These are phyloP conservation scores for Parascotia fuliginaria DNA, from an alignment of 2,888 invertebrate species.

Conservation along the genomic window DNA sequence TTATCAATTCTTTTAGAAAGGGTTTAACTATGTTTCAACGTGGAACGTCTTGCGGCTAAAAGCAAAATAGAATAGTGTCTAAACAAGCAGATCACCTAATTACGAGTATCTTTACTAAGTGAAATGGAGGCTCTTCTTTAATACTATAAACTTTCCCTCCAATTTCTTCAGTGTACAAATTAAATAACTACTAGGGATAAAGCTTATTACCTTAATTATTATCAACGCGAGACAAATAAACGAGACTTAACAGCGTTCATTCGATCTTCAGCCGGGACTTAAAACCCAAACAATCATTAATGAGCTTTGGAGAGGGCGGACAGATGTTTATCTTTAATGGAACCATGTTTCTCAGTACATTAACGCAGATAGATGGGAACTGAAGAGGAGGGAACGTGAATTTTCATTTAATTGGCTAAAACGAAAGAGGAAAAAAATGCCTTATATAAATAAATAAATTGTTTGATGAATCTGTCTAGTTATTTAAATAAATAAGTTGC, in stretches of 20 bases:
- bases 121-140: too few species aligned
- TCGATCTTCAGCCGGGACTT: not conserved
- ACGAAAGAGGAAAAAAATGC: not conserved
- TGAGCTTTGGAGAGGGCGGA: not conserved
- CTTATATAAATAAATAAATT: too few species aligned
- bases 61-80: too few species aligned
- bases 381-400: not conserved
- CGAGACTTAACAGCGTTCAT: not conserved
- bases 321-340: constrained; percentile 16
- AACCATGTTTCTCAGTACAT: constrained; percentile 1
- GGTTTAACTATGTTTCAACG: too few species aligned
- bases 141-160: too few species aligned
- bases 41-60: too few species aligned
- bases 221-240: not conserved
- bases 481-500: too few species aligned
- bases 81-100: not conserved
- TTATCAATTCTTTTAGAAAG: too few species aligned
- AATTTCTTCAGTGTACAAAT: not conserved
- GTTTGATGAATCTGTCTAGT: too few species aligned
- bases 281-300: constrained; percentile 12
- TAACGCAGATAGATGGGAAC: not conserved
- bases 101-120: too few species aligned
- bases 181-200: not conserved
- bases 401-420: not conserved
- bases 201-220: not conserved